A percentile compares a stretch with the other conserved stretches of the same genome.
phyloP scores from a whole-genome alignment of 2,888 invertebrate species.

The Apamea monoglypha region DNA sequence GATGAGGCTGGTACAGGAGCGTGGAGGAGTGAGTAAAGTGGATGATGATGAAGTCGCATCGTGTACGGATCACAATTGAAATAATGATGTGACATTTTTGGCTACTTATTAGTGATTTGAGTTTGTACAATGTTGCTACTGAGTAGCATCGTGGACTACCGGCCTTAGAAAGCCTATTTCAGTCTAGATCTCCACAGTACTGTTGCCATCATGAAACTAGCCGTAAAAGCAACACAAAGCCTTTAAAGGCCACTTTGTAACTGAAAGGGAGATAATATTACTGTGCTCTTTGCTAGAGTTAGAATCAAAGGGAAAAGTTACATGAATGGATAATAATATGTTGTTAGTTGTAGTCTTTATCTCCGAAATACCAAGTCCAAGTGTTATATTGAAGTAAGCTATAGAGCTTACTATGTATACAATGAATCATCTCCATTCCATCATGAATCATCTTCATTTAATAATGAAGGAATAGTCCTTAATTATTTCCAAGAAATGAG shows the following conservation, averaged over 20 bases:
- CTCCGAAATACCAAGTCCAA: too few species aligned
- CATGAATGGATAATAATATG: not conserved
- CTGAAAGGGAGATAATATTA: slow-evolving; percentile 13
- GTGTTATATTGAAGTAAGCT: too few species aligned
- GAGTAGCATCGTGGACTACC: too few species aligned
- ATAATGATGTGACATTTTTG: not conserved
- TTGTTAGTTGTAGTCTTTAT: not conserved
- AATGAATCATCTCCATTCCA: too few species aligned
- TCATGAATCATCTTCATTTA: too few species aligned
- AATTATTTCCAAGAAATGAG: not conserved
- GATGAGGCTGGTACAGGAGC: not conserved
- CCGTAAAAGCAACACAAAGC: slow-evolving; percentile 37
- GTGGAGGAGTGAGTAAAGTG: not conserved
- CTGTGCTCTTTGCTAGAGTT: not conserved
- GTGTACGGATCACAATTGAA: not conserved
- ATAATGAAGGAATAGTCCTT: too few species aligned
- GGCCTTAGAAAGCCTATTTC: slow-evolving; percentile 15
- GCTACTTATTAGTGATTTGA: not conserved
- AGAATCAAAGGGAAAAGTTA: not conserved
- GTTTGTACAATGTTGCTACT: not conserved
- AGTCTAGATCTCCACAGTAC: slow-evolving; percentile 21
- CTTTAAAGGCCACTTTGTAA: slow-evolving; percentile 33
- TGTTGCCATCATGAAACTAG: slow-evolving; percentile 39
- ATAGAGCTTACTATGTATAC: too few species aligned
- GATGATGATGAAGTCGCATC: not conserved